Conservation (phyloP, 2,888 invertebrate species). For the Spodoptera littoralis region DNA sequence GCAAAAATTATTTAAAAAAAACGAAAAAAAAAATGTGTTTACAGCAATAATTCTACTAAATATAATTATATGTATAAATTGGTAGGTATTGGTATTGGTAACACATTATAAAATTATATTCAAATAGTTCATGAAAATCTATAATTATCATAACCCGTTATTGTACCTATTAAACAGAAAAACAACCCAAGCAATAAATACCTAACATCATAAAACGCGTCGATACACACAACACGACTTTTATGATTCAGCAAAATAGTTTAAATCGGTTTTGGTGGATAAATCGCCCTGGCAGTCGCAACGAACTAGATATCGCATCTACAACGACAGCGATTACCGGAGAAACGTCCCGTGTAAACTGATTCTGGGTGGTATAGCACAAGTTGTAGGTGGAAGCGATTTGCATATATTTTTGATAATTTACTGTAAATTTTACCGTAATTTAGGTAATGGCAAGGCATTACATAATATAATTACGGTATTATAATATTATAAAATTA, state of each 20-base stretch:
- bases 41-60: too few relatives aligned
- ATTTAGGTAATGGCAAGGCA: too few relatives aligned
- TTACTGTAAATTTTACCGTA: too few relatives aligned
- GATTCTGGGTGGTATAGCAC: constrained; percentile 54
- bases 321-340: constrained; percentile 59
- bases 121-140: too few relatives aligned
- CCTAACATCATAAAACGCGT: constrained; percentile 4
- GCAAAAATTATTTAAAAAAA: too few relatives aligned
- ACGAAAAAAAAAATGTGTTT: too few relatives aligned
- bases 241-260: constrained; percentile 36
- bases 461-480: too few relatives aligned
- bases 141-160: too few relatives aligned
- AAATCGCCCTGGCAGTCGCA: constrained; percentile 23
- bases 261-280: constrained; percentile 40
- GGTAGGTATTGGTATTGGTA: too few relatives aligned
- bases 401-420: constrained; percentile 1
- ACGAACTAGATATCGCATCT: constrained; percentile 52
- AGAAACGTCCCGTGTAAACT: constrained; percentile 65
- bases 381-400: constrained; percentile 20
- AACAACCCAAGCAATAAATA: not conserved
- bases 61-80: too few relatives aligned
- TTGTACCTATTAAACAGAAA: not conserved
- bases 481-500: too few relatives aligned
- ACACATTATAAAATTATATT: too few relatives aligned
- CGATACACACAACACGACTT: constrained; percentile 39